Conservation (phyloP, 1,140 invertebrate species). For the Goniozus legneri region DNA sequence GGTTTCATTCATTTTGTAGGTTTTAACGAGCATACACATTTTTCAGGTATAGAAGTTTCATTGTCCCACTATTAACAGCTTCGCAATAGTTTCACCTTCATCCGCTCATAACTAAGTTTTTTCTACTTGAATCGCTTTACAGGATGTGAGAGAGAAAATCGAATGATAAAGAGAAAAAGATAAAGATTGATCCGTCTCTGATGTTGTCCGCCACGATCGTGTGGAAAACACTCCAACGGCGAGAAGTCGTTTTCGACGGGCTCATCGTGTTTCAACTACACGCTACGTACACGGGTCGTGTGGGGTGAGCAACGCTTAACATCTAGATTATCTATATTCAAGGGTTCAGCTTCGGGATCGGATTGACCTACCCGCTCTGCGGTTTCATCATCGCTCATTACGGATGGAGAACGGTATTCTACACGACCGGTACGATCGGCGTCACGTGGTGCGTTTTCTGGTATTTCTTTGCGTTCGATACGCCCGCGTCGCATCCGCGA, state of each 20-base stretch:
- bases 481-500: slow-evolving; percentile 69
- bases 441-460: slow-evolving; percentile 67
- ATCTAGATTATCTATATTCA: slow-evolving; percentile 53
- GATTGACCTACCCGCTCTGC: slow-evolving; percentile 67
- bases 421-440: slow-evolving; percentile 68
- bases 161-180: slow-evolving; percentile 32
- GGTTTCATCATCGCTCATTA: slow-evolving; percentile 67
- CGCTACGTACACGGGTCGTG: slow-evolving; percentile 42
- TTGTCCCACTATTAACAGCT: slow-evolving; percentile 45
- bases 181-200: too few relatives aligned
- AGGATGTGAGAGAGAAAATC: slow-evolving; percentile 27
- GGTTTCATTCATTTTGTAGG: slow-evolving; percentile 12
- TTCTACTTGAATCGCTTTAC: slow-evolving; percentile 52
- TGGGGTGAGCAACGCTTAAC: slow-evolving; percentile 52
- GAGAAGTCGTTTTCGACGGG: too few relatives aligned
- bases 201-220: too few relatives aligned
- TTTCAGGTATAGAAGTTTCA: slow-evolving; percentile 53
- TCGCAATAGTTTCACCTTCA: slow-evolving; percentile 32
- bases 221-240: too few relatives aligned
- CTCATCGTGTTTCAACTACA: slow-evolving; percentile 51
- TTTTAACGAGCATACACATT: slow-evolving; percentile 16
- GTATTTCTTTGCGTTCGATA: slow-evolving; percentile 73
- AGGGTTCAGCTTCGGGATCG: slow-evolving; percentile 73
- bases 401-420: slow-evolving; percentile 68
- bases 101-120: slow-evolving; percentile 46